Conservation (phyloP, 2,113 vertebrate species). For the Cryptotis parvus region DNA sequence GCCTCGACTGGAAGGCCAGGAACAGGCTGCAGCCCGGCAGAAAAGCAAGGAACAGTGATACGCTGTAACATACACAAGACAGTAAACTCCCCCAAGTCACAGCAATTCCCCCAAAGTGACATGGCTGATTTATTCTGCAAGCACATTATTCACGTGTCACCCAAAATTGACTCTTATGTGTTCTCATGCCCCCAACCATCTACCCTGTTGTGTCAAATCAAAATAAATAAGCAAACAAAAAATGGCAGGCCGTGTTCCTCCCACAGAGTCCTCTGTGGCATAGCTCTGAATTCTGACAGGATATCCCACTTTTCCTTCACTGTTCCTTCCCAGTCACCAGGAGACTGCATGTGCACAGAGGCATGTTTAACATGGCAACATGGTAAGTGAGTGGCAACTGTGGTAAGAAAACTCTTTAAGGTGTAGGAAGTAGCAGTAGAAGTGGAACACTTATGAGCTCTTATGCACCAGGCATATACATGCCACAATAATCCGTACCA, state of each 20-base stretch:
- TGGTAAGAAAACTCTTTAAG: neutral
- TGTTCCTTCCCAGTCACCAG: neutral
- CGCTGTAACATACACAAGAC: neutral
- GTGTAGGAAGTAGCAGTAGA: neutral
- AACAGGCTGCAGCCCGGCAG: neutral
- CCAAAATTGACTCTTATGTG: conserved; percentile 63
- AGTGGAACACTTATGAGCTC: neutral
- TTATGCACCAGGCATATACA: neutral
- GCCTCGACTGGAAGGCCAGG: neutral
- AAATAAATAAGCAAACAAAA: conserved; percentile 75
- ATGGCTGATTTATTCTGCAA: conserved; percentile 66
- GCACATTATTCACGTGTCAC: conserved; percentile 64
- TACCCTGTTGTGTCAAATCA: conserved; percentile 56
- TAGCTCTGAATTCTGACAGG: neutral
- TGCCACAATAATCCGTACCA: neutral
- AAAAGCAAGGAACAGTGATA: neutral
- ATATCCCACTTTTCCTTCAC: neutral
- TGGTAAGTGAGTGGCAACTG: neutral
- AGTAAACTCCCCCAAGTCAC: neutral
- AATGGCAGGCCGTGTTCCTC: conserved; percentile 49
- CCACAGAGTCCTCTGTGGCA: neutral
- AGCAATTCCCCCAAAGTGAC: conserved; percentile 42
- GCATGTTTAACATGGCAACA: neutral
- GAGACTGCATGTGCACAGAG: too few species aligned
- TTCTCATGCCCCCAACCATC: conserved; percentile 38